Base-by-base conservation (phyloP, 2,888 invertebrate genomes). In the Orgyia antiqua region DNA sequence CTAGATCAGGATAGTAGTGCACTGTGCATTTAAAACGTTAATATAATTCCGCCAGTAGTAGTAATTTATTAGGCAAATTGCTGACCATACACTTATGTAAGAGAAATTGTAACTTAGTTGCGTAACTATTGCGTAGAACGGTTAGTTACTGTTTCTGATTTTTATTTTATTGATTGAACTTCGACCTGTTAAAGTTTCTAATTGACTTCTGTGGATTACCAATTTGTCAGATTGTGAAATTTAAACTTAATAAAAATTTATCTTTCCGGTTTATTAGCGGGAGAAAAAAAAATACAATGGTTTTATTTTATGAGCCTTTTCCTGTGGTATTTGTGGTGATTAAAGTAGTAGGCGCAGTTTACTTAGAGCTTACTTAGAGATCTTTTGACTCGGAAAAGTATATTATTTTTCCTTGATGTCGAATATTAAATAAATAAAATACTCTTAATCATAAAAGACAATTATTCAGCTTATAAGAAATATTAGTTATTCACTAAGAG, bases 151-250 rank as follows among this genome's bases (percentile, higher is more conserved):
- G 70, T 58, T 74, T 70, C 71, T 68, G 69, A 75, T 13, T 23
- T 19, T 26, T 68, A 69, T 76, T 72, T 71, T 77, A 77, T 76
- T 70, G 71, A 75, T 72, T 68, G 70, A 63, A 70, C 67, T 72
- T 68, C 60, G 62, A 72, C 67, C 68, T 67, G 67, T 73, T 65
- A 61, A 68, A 68, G 68, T 73, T 75, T 71, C 70, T 67, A 62
- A 71, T 66, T 75, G 65, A 76, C 72, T 71, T 73, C 73, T 77
- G 76, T 80, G 80, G 68, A 77, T 69, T 71, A 72, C 72, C 68
- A 53, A 73, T 70, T 73, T 74, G 69, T 75, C 74, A 71, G 69
- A 76, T 77, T 79, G 75, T 82, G 77, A 66, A 80, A 79, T 82
- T 86, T 80, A 61, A 74, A 75, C 75, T 71, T 72, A 80, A 82